Percentiles rank a stretch among this genome's conserved stretches.
phyloP scores from a whole-genome alignment of 35 echinoderm and acorn worm genomes.

The Lytechinus variegatus region DNA sequence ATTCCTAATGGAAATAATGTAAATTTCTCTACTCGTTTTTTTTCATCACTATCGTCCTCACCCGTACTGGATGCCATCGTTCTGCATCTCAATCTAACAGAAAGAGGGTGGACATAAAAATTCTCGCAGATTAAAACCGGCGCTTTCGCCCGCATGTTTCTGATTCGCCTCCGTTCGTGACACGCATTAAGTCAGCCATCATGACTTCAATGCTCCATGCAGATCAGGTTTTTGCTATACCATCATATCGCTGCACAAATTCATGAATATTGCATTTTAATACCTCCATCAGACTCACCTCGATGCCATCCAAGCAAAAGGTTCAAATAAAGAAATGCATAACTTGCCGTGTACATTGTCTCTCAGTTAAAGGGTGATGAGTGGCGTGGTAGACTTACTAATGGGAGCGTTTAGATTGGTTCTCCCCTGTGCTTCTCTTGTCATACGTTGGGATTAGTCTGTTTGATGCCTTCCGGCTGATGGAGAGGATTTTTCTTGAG shows the following conservation, averaged over 20 bases:
- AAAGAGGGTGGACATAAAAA: neutral
- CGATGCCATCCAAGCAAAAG: neutral
- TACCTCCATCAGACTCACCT: neutral
- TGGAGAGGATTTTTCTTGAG: neutral
- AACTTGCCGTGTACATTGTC: neutral
- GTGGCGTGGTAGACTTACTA: neutral
- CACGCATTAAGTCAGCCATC: constrained; percentile 1
- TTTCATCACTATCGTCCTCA: neutral
- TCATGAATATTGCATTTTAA: constrained; percentile 20
- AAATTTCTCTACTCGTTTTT: neutral
- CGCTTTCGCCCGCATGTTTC: neutral
- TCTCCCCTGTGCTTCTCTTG: neutral
- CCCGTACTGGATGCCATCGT: neutral
- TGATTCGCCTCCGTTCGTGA: neutral
- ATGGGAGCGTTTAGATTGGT: neutral
- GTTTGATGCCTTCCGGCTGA: neutral
- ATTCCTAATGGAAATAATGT: neutral
- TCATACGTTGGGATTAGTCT: neutral
- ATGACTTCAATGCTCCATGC: neutral
- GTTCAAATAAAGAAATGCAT: neutral
- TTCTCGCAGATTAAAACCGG: neutral
- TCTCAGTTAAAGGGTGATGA: neutral
- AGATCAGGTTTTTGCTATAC: neutral
- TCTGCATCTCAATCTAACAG: neutral
- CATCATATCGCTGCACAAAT: neutral